A percentile compares a stretch with the other conserved stretches of the same genome.
Evolutionary conservation across 64 coral and sea anemone genomes (phyloP).

Genomic region (Montipora capricornis): DNA sequence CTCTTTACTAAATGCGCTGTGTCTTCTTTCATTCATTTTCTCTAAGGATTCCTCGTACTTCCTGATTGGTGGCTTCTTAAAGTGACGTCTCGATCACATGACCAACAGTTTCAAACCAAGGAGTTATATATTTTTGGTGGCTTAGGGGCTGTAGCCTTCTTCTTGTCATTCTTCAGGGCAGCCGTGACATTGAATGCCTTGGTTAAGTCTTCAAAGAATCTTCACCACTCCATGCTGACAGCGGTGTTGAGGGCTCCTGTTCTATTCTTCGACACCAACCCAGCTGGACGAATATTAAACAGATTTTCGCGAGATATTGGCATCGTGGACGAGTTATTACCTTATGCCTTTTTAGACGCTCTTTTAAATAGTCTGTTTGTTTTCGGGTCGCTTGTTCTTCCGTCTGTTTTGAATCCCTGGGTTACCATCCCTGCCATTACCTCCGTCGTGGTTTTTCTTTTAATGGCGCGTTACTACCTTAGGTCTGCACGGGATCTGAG

Average conservation of each 20-base stretch:
- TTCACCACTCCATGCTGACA: slow-evolving; percentile 45
- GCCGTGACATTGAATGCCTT: not conserved
- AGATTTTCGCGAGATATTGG: too few species aligned
- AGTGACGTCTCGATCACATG: not conserved
- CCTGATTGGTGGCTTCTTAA: too few species aligned
- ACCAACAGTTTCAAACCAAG: not conserved
- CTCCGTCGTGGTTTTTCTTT: slow-evolving; percentile 22
- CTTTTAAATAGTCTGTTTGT: slow-evolving; percentile 35
- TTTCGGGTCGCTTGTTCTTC: slow-evolving; percentile 34
- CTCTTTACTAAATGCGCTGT: too few species aligned
- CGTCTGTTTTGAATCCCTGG: not conserved
- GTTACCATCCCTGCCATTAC: not conserved
- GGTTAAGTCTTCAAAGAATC: slow-evolving; percentile 4
- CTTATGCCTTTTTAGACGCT: slow-evolving; percentile 44
- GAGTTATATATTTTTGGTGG: slow-evolving; percentile 40
- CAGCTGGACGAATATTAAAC: too few species aligned
- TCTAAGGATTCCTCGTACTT: not conserved
- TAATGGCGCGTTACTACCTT: slow-evolving; percentile 45
- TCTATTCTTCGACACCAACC: not conserved
- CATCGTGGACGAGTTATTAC: slow-evolving; percentile 41
- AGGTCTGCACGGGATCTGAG: slow-evolving; percentile 71
- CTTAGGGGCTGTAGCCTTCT: slow-evolving; percentile 9
- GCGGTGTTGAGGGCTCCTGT: slow-evolving; percentile 46
- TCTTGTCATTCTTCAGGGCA: slow-evolving; percentile 47
- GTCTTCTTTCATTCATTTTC: not conserved